Base-by-base conservation (phyloP, 2,113 vertebrate genomes). In the Zingel zingel region DNA sequence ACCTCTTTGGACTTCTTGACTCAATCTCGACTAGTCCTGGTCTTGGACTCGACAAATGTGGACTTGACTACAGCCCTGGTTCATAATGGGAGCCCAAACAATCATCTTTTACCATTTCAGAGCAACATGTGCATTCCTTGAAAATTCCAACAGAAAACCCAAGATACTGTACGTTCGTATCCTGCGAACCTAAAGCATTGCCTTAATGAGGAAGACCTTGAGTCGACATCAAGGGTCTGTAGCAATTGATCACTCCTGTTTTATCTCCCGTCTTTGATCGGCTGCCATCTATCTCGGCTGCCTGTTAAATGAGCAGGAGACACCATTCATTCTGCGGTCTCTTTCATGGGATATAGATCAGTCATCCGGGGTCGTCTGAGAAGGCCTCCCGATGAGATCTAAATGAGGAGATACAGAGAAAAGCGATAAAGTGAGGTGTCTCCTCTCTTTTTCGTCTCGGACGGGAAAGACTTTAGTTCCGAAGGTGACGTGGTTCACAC, bases 211-310 rank as follows among this genome's bases (percentile, higher is more conserved):
- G 18, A 15, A 77, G 83, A 93, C 90, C 90, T 91, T 90, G 79
- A 68, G 59, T 77, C 10, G 15, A 48, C 80, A 64, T 86, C 64
- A 77, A 89, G 19, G 4, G 27, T 75, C 69, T 39, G 70, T 18
- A 47, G 77, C 30, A 21, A 86, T 88, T 89, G 85, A 88, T 80
- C 66, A 4, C 65, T 76, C 54, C 75, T n/a, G 59, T 79, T 87
- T 89, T 86, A 91, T 93, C 85, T 87, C 69, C 79, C 79, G 75
- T 83, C 88, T 92, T 86, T 86, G 85, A 93, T 88, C 78, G 27
- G 64, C 84, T 65, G 64, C 80, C 88, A 93, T 93, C 79, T 87
- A 93, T 93, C 81, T 83, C 62, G 10, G 79, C 82, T 71, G 84
- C 75, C 84, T 76, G 80, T 51, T 85, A 91, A 91, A 92, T 87